Base-by-base conservation (phyloP, 2,888 invertebrate genomes). In the Cyrtodaria siliqua region DNA sequence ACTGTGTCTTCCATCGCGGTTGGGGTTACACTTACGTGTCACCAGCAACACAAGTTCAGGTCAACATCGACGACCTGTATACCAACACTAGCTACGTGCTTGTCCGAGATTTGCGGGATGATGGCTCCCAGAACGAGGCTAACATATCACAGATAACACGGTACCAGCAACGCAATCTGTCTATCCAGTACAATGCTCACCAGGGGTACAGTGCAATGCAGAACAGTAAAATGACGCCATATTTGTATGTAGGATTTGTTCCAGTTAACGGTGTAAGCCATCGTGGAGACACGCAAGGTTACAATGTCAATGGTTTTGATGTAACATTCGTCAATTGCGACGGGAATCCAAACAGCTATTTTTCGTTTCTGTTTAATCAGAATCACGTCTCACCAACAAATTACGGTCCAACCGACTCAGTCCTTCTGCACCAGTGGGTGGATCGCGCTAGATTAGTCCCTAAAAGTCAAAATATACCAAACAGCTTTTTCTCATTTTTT, bases 1-100 rank as follows among this genome's bases (percentile, higher is more conserved):
- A 79, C 60, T 84, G 84, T 49, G 79, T 75, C 20, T 78, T 84
- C 40, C 67, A 79, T 29, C 18, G 57, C n/a, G 69, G 70, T 9
- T 84, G 73, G 56, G 84, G 84, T 6, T 84, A 84, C 42, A 79
- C 84, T 8, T 84, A 75, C 52, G 50, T 84, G 14, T 68, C 68
- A 8, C 78, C 70, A 2, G 40, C 50, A 1, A 70, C 77, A 0
- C 55, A 47, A 14, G 78, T 78, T 3, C 52, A 61, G 12, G 72
- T 84, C 18, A 71, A 77, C 56, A 75, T 84, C 9, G 62, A 59
- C 12, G 78, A 84, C 40, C 69, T 84, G 9, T 73, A 68, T 40
- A 79, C 75, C 23, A 56, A 75, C 16, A 64, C 42, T 12, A 68
- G 59, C 27, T 75, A 76, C 61, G 79, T 68, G 49, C 60, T 79